A percentile compares a stretch with the other conserved stretches of the same genome.
These are phyloP conservation scores for Nomada goodeniana DNA, from an alignment of 2,888 invertebrate genomes.

Conservation along the genomic window DNA sequence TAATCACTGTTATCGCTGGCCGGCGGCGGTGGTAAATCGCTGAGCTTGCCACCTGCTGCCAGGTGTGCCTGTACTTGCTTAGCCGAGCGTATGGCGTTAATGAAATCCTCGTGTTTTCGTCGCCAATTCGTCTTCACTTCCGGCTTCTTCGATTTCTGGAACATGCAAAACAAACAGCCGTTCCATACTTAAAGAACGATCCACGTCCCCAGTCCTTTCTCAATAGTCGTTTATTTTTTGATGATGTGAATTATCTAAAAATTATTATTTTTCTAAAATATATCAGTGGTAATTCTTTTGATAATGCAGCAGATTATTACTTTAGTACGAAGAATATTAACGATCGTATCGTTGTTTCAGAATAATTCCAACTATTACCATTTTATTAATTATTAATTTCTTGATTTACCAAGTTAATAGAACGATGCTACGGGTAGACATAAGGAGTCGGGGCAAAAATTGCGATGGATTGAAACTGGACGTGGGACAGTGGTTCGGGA, in stretches of 20 bases:
- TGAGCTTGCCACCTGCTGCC: slow-evolving; percentile 93
- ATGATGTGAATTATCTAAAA: neutral
- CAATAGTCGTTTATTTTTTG: neutral
- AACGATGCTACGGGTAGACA: no score
- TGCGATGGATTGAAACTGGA: neutral
- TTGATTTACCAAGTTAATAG: no score
- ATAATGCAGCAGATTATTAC: no score
- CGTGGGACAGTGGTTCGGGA: neutral
- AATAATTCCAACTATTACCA: no score
- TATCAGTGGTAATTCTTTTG: no score
- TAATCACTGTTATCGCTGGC: slow-evolving; percentile 96
- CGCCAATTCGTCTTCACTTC: slow-evolving; percentile 90
- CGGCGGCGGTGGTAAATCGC: slow-evolving; percentile 95
- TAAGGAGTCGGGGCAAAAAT: neutral
- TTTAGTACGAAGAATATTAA: no score
- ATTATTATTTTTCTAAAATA: neutral
- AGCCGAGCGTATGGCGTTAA: slow-evolving; percentile 95
- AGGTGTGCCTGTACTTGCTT: slow-evolving; percentile 93
- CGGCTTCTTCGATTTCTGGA: slow-evolving; percentile 76
- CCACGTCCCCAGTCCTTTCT: slow-evolving; percentile 3
- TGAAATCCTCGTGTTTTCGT: slow-evolving; percentile 97
- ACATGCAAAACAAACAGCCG: slow-evolving; percentile 44
- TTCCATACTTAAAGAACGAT: slow-evolving; percentile 3
- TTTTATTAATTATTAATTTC: no score
- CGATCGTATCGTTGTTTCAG: no score